Conservation (phyloP, 2,113 vertebrate genomes). For the Eulemur rufifrons region DNA sequence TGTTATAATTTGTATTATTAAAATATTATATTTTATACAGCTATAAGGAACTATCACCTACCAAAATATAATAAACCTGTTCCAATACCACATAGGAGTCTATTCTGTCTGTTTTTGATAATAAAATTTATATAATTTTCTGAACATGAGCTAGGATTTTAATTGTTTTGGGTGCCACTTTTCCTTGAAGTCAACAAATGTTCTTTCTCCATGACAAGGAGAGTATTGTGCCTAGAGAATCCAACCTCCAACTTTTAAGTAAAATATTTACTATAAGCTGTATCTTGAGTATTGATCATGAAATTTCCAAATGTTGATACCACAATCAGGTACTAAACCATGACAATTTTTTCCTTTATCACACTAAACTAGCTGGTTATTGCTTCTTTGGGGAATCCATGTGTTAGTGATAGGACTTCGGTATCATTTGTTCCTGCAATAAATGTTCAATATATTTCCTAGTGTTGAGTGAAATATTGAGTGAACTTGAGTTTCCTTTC, state of each 20-base stretch:
- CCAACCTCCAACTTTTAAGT: neutral
- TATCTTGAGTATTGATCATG: constrained; percentile 43
- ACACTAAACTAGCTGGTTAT: neutral
- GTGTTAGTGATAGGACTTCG: constrained; percentile 44
- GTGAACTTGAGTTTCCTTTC: constrained; percentile 73
- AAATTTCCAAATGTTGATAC: constrained; percentile 8
- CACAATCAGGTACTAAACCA: constrained; percentile 15
- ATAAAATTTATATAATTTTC: neutral
- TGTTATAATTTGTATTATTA: neutral
- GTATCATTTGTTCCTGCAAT: neutral
- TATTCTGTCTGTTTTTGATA: neutral
- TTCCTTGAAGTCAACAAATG: neutral
- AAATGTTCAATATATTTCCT: constrained; percentile 58
- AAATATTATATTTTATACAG: neutral
- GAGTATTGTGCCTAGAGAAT: neutral
- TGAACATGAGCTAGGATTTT: neutral
- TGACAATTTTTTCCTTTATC: constrained; percentile 7
- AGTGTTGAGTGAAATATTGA: constrained; percentile 59
- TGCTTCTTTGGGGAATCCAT: constrained; percentile 16
- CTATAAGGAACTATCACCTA: neutral
- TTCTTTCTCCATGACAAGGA: neutral
- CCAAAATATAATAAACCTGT: neutral
- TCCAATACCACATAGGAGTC: neutral
- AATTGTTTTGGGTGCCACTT: neutral
- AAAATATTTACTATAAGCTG: constrained; percentile 30